phyloP scores from a whole-genome alignment of 2,797 vertebrate genomes.

The Hyperoplus immaculatus region DNA sequence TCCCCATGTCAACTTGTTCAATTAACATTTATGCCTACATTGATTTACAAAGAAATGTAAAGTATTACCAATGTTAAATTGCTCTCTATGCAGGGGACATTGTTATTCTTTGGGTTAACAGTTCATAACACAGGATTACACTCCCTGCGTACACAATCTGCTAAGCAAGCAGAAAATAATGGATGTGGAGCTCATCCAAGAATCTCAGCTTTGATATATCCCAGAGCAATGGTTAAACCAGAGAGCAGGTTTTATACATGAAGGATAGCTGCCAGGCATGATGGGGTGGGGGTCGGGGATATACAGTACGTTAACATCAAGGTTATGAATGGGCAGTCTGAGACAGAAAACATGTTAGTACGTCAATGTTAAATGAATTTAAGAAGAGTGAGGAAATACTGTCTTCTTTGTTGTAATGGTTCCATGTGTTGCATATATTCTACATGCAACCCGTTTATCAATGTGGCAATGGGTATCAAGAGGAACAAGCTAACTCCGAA shows the following conservation, averaged over 20 bases:
- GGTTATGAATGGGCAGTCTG: conserved; percentile 15
- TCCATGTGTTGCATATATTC: background rate
- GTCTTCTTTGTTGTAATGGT: background rate
- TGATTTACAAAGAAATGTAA: background rate
- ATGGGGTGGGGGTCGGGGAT: conserved; percentile 27
- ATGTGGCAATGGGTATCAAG: background rate
- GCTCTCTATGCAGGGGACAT: background rate
- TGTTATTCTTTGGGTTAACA: conserved; percentile 44
- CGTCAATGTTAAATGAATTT: background rate
- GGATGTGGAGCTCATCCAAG: conserved; percentile 53
- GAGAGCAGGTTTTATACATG: conserved; percentile 50
- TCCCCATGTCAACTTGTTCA: background rate
- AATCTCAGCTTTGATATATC: conserved; percentile 53
- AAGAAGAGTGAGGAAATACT: conserved; percentile 7
- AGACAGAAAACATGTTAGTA: conserved; percentile 23
- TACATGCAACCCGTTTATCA: background rate
- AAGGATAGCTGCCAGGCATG: conserved; percentile 42
- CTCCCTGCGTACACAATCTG: conserved; percentile 35
- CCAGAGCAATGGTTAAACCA: conserved; percentile 64
- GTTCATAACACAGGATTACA: conserved; percentile 30
- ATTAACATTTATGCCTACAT: background rate
- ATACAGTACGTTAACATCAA: background rate
- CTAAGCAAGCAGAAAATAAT: conserved; percentile 47
- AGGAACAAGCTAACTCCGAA: background rate
- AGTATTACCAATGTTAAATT: background rate